A percentile compares a stretch with the other conserved stretches of the same genome.
Evolutionary conservation across 1,140 invertebrate species (phyloP).

Genomic region (Platorchestia sp.): DNA sequence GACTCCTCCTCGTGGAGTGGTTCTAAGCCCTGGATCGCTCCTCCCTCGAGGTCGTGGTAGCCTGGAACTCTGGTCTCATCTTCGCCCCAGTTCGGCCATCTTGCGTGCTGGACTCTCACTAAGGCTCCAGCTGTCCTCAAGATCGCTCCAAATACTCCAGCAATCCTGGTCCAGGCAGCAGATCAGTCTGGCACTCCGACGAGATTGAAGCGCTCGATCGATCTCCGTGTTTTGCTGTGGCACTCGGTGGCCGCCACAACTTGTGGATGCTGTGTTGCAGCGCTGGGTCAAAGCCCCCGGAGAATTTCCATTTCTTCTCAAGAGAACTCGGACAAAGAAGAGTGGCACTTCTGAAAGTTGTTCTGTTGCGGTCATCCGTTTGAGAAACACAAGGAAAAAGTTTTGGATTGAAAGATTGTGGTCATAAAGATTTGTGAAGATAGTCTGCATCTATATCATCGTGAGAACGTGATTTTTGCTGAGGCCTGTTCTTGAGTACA

Average conservation of each 20-base stretch:
- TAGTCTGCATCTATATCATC: not conserved
- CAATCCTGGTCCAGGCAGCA: not conserved
- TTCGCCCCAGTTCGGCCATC: slow-evolving; percentile 16
- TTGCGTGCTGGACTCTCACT: not conserved
- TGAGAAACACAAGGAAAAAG: not conserved
- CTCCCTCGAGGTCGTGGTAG: not conserved
- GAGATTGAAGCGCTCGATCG: not conserved
- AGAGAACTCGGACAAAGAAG: not conserved
- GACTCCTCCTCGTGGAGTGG: not conserved
- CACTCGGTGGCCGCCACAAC: no score
- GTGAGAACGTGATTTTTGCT: not conserved
- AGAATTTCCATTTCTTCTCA: not conserved
- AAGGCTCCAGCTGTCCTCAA: slow-evolving; percentile 5
- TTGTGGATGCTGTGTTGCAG: not conserved
- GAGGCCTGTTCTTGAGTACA: not conserved
- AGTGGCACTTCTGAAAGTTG: not conserved
- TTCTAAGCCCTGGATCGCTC: not conserved
- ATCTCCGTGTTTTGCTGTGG: not conserved
- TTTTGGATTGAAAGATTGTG: not conserved
- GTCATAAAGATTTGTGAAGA: not conserved
- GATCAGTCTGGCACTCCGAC: not conserved
- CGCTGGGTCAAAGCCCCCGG: not conserved
- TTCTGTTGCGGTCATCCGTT: not conserved
- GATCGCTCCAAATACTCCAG: not conserved
- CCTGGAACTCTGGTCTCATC: slow-evolving; percentile 4